These are phyloP conservation scores for Eupithecia subfuscata DNA, from an alignment of 2,888 invertebrate species.

Conservation along the genomic window DNA sequence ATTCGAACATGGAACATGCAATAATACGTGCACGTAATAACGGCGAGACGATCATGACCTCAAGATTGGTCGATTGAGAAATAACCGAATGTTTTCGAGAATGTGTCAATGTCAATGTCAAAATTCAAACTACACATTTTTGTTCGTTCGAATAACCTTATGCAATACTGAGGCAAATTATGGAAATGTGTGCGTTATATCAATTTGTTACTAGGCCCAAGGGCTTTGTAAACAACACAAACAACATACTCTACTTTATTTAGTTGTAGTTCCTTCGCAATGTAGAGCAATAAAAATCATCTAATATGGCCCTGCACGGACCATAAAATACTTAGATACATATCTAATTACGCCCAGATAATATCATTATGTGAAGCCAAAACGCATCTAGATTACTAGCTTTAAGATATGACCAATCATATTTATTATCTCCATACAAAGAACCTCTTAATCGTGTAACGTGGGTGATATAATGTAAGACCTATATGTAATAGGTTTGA, in stretches of 20 bases:
- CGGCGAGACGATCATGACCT: constrained; percentile 32
- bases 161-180: constrained; percentile 13
- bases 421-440: constrained; percentile 57
- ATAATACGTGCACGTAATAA: constrained; percentile 11
- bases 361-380: constrained; percentile 36
- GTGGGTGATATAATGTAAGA: constrained; percentile 49
- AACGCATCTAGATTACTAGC: constrained; percentile 37
- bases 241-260: background rate
- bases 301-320: background rate
- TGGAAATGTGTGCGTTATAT: background rate
- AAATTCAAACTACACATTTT: constrained; percentile 19
- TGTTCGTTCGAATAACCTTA: constrained; percentile 10
- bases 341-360: constrained; percentile 43
- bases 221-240: background rate
- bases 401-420: constrained; percentile 36
- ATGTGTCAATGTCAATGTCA: constrained; percentile 36
- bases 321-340: constrained; percentile 36
- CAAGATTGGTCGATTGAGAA: constrained; percentile 27
- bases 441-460: constrained; percentile 56
- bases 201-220: background rate
- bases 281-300: constrained; percentile 9
- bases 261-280: background rate
- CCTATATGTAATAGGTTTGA: constrained; percentile 43
- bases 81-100: constrained; percentile 20
- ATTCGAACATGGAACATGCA: constrained; percentile 22